These are phyloP conservation scores for Zaprionus kolodkinae DNA, from an alignment of 1,140 invertebrate genomes.

Conservation along the genomic window DNA sequence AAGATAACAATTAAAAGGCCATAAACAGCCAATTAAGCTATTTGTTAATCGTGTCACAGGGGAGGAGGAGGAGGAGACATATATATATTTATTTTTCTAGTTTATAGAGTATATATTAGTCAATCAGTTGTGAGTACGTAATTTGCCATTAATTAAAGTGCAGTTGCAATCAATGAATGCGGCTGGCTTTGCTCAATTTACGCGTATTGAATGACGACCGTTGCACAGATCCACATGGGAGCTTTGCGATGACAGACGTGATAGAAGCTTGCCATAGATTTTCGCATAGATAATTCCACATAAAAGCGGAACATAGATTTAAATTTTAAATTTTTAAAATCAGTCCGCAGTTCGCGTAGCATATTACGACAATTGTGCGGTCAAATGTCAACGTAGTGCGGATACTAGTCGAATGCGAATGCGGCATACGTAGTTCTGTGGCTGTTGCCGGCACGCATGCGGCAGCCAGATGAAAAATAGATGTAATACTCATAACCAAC, in stretches of 20 bases:
- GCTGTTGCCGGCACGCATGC: constrained; percentile 25
- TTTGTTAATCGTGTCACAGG: neutral
- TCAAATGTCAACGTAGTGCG: neutral
- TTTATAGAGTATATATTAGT: neutral
- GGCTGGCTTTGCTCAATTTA: constrained; percentile 75
- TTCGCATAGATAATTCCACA: constrained; percentile 6
- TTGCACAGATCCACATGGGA: constrained; percentile 24
- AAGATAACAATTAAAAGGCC: neutral
- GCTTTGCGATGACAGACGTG: constrained; percentile 25
- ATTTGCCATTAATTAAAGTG: constrained; percentile 76
- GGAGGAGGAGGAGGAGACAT: neutral
- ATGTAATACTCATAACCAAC: neutral
- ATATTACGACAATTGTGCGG: neutral
- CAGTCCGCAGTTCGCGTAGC: neutral
- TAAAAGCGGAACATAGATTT: neutral
- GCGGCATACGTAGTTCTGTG: neutral
- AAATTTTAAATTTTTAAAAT: constrained; percentile 2
- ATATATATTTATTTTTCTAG: neutral
- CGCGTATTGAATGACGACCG: constrained; percentile 27
- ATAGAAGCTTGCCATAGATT: neutral
- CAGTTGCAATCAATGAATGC: constrained; percentile 58
- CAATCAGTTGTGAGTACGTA: neutral
- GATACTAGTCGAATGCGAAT: neutral
- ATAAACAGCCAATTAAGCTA: constrained; percentile 2
- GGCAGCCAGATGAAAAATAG: neutral